These are phyloP conservation scores for Rhopalosiphum nymphaeae DNA, from an alignment of 2,888 invertebrate species.

Conservation along the genomic window DNA sequence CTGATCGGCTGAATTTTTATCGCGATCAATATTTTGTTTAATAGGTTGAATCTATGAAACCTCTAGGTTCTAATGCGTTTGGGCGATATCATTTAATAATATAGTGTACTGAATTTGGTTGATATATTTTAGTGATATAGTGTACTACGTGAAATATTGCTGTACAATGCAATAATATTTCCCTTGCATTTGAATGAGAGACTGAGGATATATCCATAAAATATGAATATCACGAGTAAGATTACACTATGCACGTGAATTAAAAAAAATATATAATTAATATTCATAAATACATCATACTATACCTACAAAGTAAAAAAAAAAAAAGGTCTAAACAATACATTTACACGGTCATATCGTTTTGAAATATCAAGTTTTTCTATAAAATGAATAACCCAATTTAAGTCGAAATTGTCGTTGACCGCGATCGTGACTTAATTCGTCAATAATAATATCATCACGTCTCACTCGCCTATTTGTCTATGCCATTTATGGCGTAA, in stretches of 20 bases:
- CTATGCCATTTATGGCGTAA: background rate
- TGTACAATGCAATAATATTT: background rate
- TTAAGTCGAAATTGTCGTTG: background rate
- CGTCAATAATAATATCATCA: background rate
- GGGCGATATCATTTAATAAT: background rate
- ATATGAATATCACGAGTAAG: background rate
- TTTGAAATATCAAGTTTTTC: background rate
- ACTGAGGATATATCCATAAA: background rate
- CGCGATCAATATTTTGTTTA: background rate
- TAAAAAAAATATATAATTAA: background rate
- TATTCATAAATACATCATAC: background rate
- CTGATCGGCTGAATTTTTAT: background rate
- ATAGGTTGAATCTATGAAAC: background rate
- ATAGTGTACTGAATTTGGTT: background rate
- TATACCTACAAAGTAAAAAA: background rate
- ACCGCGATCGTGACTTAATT: background rate
- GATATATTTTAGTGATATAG: background rate
- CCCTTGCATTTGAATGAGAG: background rate
- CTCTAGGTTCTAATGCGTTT: background rate
- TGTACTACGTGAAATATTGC: background rate
- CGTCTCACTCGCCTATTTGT: background rate
- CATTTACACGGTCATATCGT: background rate
- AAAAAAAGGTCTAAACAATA: background rate
- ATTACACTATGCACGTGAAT: background rate
- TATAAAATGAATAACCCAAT: background rate